Evolutionary conservation across 1,140 invertebrate species (phyloP).

Genomic region (Triops longicaudatus): DNA sequence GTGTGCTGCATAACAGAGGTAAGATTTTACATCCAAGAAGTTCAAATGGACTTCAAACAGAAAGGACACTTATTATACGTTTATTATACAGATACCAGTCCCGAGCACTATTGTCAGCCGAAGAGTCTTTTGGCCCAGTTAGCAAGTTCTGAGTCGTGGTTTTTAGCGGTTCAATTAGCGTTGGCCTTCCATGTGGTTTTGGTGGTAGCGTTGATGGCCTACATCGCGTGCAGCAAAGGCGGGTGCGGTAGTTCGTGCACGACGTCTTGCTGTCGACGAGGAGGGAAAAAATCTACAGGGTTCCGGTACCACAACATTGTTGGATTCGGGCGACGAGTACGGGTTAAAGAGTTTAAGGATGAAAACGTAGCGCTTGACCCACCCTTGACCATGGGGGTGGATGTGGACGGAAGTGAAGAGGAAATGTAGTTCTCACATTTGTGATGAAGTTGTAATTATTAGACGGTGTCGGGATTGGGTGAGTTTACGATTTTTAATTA

Average conservation of each 20-base stretch:
- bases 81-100: background rate
- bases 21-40: background rate
- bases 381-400: background rate
- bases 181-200: constrained; percentile 24
- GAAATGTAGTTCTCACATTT: background rate
- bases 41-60: background rate
- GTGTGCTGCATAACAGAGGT: constrained; percentile 23
- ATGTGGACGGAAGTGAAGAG: background rate
- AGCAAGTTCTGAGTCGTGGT: constrained; percentile 22
- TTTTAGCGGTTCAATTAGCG: constrained; percentile 23
- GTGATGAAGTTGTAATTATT: constrained; percentile 9
- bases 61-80: background rate
- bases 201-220: constrained; percentile 22
- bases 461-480: background rate
- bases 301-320: background rate
- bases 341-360: background rate
- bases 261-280: constrained; percentile 14
- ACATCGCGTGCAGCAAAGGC: constrained; percentile 16
- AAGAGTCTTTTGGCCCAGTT: constrained; percentile 9
- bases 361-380: background rate
- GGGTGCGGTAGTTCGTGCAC: constrained; percentile 23
- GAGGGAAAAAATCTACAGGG: background rate
- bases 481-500: background rate
- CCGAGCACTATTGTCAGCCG: constrained; percentile 25
- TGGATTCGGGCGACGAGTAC: background rate